A percentile compares a stretch with the other conserved stretches of the same genome.
These are phyloP conservation scores for Microtus ochrogaster DNA, from an alignment of 2,113 vertebrate genomes.

Conservation along the genomic window DNA sequence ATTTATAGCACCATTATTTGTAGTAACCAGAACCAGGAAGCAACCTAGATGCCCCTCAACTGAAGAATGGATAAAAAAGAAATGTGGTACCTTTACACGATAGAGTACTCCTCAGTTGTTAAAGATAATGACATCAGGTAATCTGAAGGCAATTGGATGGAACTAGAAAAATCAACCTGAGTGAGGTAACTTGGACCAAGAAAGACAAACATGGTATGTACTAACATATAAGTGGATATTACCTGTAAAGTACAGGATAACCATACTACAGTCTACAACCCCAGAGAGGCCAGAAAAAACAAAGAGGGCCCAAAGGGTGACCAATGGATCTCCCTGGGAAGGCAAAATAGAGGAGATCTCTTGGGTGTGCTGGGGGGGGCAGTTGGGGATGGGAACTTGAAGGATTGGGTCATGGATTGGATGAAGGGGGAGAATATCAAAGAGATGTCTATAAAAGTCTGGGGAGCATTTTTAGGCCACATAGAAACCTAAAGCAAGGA, in stretches of 20 bases:
- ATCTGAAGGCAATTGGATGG: not conserved
- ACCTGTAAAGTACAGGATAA: too few relatives aligned
- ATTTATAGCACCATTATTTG: not conserved
- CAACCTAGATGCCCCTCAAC: not conserved
- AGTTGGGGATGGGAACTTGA: not conserved
- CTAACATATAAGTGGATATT: too few relatives aligned
- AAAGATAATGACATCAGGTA: too few relatives aligned
- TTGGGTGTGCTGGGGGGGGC: too few relatives aligned
- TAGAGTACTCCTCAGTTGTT: too few relatives aligned
- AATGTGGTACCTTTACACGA: not conserved
- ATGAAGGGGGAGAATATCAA: not conserved
- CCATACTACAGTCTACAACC: too few relatives aligned
- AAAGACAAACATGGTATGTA: not conserved
- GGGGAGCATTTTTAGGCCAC: not conserved
- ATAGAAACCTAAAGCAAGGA: not conserved
- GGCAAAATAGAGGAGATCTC: too few relatives aligned
- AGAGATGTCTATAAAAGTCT: not conserved
- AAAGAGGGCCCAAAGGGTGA: too few relatives aligned
- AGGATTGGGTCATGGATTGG: too few relatives aligned
- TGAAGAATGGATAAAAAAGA: not conserved
- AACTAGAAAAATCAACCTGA: not conserved
- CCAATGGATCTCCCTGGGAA: too few relatives aligned
- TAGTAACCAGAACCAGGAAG: not conserved
- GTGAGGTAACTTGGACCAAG: not conserved
- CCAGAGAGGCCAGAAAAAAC: too few relatives aligned